Conservation (phyloP, 2,113 vertebrate genomes). For the Fulmarus glacialis region DNA sequence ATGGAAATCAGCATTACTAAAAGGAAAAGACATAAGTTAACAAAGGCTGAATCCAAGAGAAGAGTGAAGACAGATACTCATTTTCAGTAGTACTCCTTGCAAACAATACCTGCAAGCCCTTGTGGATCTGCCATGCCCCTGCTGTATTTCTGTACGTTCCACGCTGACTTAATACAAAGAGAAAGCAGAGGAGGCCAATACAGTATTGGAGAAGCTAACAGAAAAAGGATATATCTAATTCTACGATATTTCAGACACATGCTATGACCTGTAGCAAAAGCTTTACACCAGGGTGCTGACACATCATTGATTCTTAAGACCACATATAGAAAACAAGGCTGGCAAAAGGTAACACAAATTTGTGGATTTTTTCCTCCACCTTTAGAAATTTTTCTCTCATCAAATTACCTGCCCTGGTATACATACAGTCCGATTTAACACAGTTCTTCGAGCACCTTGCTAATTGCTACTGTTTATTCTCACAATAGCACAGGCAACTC, state of each 20-base stretch:
- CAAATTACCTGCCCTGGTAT: neutral
- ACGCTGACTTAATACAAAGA: neutral
- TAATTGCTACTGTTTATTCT: neutral
- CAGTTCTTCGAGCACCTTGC: neutral
- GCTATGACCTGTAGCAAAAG: slow-evolving; percentile 56
- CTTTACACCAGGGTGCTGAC: slow-evolving; percentile 50
- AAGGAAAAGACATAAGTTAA: neutral
- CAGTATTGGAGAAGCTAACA: slow-evolving; percentile 28
- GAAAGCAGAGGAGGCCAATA: slow-evolving; percentile 5
- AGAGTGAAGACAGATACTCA: neutral
- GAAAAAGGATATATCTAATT: slow-evolving; percentile 47
- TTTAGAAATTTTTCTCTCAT: neutral
- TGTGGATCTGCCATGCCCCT: neutral
- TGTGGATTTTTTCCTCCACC: neutral
- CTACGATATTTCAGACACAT: slow-evolving; percentile 32
- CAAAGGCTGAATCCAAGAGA: neutral
- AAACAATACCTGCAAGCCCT: neutral
- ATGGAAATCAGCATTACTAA: neutral
- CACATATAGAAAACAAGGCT: neutral
- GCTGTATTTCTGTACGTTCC: slow-evolving; percentile 13
- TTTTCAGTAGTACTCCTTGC: neutral
- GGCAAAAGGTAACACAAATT: neutral
- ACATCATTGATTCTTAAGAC: slow-evolving; percentile 47
- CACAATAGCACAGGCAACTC: neutral
- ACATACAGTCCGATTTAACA: neutral